Percentiles rank a stretch among this genome's conserved stretches.
phyloP scores from a whole-genome alignment of 2,113 vertebrate species.

The Mirounga angustirostris region DNA sequence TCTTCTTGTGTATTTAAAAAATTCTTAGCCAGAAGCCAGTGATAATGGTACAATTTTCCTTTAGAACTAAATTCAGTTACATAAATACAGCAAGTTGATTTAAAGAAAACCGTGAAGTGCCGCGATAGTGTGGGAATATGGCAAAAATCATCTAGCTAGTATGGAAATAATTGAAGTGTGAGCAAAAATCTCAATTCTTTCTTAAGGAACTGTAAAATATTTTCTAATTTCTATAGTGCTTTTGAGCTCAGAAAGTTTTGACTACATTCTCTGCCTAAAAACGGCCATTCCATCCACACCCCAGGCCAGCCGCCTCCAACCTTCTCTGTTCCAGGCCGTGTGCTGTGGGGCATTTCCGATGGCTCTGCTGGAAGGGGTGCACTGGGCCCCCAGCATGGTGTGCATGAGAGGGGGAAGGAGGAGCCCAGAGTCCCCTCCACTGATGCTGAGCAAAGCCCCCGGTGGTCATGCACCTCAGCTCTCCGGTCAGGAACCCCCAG shows the following conservation, averaged over 20 bases:
- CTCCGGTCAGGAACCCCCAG: background rate
- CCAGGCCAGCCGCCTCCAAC: background rate
- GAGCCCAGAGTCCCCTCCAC: background rate
- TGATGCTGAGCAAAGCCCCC: background rate
- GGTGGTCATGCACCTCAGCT: background rate
- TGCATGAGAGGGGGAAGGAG: background rate
- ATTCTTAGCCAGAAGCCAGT: background rate
- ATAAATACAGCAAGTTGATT: background rate
- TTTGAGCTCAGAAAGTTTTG: background rate
- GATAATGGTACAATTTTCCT: background rate
- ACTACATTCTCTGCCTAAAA: background rate
- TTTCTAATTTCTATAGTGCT: background rate
- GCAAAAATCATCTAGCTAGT: fast-evolving
- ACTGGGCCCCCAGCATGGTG: fast-evolving
- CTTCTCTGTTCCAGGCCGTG: too few relatives aligned
- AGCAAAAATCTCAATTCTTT: background rate
- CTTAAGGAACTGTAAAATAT: background rate
- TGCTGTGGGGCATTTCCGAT: fast-evolving
- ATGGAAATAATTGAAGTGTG: background rate
- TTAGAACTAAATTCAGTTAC: background rate
- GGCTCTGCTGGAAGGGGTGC: background rate
- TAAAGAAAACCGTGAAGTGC: background rate
- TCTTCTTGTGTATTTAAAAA: background rate
- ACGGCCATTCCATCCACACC: background rate
- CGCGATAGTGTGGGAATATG: fast-evolving